Evolutionary conservation across 2,113 vertebrate species (phyloP), one percentile per base, ranked within the genome.

Genomic region (Morphnarchus princeps): DNA sequence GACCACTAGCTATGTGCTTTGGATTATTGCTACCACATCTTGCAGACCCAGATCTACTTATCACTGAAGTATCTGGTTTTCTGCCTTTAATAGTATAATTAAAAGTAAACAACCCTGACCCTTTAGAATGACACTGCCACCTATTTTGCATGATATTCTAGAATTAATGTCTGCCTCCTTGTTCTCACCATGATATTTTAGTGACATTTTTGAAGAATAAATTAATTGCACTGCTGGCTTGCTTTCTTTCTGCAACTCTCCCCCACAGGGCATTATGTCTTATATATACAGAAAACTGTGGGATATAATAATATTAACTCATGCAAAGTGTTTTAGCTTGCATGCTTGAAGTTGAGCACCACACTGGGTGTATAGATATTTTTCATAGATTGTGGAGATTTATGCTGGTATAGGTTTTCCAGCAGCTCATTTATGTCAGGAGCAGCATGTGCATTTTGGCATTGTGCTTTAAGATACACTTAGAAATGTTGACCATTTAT

Each of bases 131-230:
- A 71, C 76, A 90, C 66, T 90, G 26, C 6, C 45, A 90, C 50
- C 14, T 92, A 38, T 83, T 94, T 89, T 83, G 29, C 78, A 88
- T 94, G 59, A 73, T 80, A 82, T 24, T 85, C 32, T 80, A 80
- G 62, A 95, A 80, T 88, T 90, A 90, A 77, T 88, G 29, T n/a
- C 71, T 82, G 22, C 58, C 29, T 82, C 18, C 38, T 94, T 95
- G 32, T 91, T 90, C 81, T 93, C 50, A 66, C 29, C 47, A 42
- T 87, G 83, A 76, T 73, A 80, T 93, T 93, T 92, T 65, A 66
- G 66, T 88, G 91, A 82, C 74, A 91, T 95, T 94, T 97, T 85
- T 80, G 0, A 95, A 87, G 87, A 87, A 85, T 55, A 77, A 93
- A 79, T 76, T 87, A 92, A 82, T 61, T 91, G 59, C 58, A 32